These are phyloP conservation scores for Pediacus dermestoides DNA, from an alignment of 2,888 invertebrate species.

Conservation along the genomic window DNA sequence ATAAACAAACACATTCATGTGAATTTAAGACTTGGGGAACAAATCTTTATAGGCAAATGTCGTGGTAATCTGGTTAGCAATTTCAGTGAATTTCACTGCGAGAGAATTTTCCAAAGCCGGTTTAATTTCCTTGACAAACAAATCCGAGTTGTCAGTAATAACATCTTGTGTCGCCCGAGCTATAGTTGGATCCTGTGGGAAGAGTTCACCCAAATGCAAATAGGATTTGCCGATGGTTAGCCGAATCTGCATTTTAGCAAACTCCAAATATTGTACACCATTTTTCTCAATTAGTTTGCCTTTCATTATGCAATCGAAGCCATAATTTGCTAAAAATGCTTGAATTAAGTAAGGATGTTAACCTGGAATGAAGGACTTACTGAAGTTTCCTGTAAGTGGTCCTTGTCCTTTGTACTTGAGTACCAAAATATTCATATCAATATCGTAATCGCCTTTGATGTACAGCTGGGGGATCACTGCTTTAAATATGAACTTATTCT, in stretches of 20 bases:
- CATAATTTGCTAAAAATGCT: conserved; percentile 58
- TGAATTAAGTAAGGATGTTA: not conserved
- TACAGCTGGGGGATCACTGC: conserved; percentile 57
- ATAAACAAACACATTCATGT: too few relatives aligned
- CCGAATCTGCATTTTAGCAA: conserved; percentile 61
- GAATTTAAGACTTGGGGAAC: conserved; percentile 51
- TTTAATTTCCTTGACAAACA: conserved; percentile 65
- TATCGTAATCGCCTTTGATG: conserved; percentile 65
- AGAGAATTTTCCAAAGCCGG: conserved; percentile 63
- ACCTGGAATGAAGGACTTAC: conserved; percentile 49
- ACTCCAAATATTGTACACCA: conserved; percentile 59
- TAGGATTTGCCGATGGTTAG: conserved; percentile 60
- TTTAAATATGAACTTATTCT: conserved; percentile 62
- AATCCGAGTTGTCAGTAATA: conserved; percentile 63
- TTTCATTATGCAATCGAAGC: conserved; percentile 62
- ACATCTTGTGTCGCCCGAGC: conserved; percentile 64
- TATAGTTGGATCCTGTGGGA: conserved; percentile 62
- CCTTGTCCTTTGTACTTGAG: conserved; percentile 62
- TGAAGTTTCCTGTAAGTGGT: conserved; percentile 63
- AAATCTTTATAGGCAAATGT: conserved; percentile 68
- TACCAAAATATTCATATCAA: conserved; percentile 63
- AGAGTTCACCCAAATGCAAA: conserved; percentile 63
- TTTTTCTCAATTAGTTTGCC: conserved; percentile 57
- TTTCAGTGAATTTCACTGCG: conserved; percentile 63
- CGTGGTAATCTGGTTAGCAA: conserved; percentile 66